phyloP scores from a whole-genome alignment of 2,797 vertebrate species.

The Semaprochilodus insignis region DNA sequence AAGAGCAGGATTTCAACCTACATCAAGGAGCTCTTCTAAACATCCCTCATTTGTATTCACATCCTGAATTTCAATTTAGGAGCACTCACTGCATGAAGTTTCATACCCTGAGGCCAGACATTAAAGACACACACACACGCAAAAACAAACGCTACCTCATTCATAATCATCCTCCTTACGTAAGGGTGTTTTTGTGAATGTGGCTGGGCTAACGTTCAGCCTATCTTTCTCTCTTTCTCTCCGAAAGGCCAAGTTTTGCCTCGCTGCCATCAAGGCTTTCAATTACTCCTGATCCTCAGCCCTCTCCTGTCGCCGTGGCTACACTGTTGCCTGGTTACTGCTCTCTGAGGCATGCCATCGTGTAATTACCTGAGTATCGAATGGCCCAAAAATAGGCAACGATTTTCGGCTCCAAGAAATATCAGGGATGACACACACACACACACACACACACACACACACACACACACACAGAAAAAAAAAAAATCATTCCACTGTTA shows the following conservation, averaged over 20 bases:
- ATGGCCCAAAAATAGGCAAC: conserved; percentile 67
- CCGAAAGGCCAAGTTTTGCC: conserved; percentile 45
- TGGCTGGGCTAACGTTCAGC: neutral
- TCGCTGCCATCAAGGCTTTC: conserved; percentile 56
- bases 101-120: neutral
- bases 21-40: neutral
- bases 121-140: neutral
- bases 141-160: conserved; percentile 6
- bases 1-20: neutral
- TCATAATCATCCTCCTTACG: conserved; percentile 31
- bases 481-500: conserved; percentile 41
- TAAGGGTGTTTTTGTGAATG: conserved; percentile 21
- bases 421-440: conserved; percentile 49
- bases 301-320: conserved; percentile 71
- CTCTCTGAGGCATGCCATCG: conserved; percentile 74
- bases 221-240: conserved; percentile 11
- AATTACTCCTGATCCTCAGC: conserved; percentile 62
- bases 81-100: neutral
- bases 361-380: conserved; percentile 82
- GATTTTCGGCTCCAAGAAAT: conserved; percentile 54
- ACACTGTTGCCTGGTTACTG: conserved; percentile 81
- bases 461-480: neutral
- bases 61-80: neutral
- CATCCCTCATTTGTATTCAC: neutral
- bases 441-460: conserved; percentile 4